These are phyloP conservation scores for Tuberolachnus salignus DNA, from an alignment of 2,888 invertebrate genomes.

Conservation along the genomic window DNA sequence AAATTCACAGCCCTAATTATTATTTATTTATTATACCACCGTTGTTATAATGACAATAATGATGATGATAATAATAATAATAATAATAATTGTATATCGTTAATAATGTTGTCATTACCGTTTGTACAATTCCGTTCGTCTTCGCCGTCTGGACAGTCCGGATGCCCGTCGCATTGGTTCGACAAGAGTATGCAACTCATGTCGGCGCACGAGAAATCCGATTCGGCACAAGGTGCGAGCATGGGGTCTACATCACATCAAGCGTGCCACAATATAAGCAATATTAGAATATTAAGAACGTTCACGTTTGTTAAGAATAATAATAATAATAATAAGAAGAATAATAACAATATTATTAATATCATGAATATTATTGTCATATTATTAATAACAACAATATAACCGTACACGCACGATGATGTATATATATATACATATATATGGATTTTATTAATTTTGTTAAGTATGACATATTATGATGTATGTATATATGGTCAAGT, in stretches of 20 bases:
- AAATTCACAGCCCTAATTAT: too few species aligned
- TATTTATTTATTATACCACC: too few species aligned
- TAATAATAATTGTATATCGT: background rate
- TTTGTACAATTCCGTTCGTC: slow-evolving; percentile 59
- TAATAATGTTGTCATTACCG: slow-evolving; percentile 14
- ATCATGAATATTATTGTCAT: too few species aligned
- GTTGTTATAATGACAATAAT: too few species aligned
- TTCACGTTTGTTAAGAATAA: slow-evolving; percentile 2
- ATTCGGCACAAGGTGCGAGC: slow-evolving; percentile 63
- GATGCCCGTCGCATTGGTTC: slow-evolving; percentile 75
- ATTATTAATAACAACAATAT: too few species aligned
- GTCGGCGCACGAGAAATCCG: slow-evolving; percentile 74
- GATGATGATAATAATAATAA: too few species aligned
- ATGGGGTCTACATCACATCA: slow-evolving; percentile 59
- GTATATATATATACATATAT: too few species aligned
- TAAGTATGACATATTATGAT: too few species aligned
- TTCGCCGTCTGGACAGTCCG: slow-evolving; percentile 69
- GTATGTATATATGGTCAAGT: too few species aligned
- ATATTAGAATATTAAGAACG: slow-evolving; percentile 45
- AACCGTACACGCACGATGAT: background rate
- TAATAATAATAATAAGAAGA: too few species aligned
- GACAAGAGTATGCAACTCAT: slow-evolving; percentile 75
- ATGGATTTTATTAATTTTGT: background rate
- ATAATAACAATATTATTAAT: too few species aligned
- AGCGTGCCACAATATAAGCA: slow-evolving; percentile 51